Base-by-base conservation (phyloP, 2,888 invertebrate species). In the Sarcophaga subvicina region DNA sequence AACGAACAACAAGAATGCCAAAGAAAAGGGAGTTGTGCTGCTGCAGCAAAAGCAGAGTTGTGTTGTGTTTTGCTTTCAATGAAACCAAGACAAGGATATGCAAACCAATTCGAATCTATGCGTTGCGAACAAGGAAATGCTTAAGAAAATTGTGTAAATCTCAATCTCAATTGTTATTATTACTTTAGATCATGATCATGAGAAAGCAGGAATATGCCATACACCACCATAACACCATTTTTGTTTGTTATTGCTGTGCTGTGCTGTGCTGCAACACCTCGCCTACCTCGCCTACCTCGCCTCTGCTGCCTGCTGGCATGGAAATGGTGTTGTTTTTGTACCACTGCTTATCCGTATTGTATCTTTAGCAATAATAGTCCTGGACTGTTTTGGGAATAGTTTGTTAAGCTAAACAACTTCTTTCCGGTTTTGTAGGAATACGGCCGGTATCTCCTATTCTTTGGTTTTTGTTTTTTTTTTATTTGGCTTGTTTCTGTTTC, bases 81-180 rank as follows among this genome's bases (percentile, higher is more conserved):
- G 63, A 59, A 77, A 83, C 77, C 49, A 72, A 66, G 77, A 62
- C 63, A 73, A 63, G 67, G 22, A 79, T 78, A 54, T 54, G 14
- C 54, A 54, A 54, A 14, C 45, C 72, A 69, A 79, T 73, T 14
- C 47, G 37, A 6, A n/a, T 20, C 0, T 49, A 83, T 49, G 72
- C 63, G 47, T 37, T 67, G 70, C 49, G 47, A 78, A 78, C 72
- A 20, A 67, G 71, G 27, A 73, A 83, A 72, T 76, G 37, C 62
- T 67, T 66, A 72, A 85, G 85, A 77, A 81, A 78, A 80, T 81
- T 85, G 77, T 81, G 78, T 81, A 37, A 37, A 37, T 37, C 37
- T 37, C 37, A 85, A 85, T 82, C 78, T 78, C 78, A 82, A 85
- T 85, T 81, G 81, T 82, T 85, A 78, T 85, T 84, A 66, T 84